Base-by-base conservation (phyloP, 2,113 vertebrate species). In the Eupsittula cactorum region DNA sequence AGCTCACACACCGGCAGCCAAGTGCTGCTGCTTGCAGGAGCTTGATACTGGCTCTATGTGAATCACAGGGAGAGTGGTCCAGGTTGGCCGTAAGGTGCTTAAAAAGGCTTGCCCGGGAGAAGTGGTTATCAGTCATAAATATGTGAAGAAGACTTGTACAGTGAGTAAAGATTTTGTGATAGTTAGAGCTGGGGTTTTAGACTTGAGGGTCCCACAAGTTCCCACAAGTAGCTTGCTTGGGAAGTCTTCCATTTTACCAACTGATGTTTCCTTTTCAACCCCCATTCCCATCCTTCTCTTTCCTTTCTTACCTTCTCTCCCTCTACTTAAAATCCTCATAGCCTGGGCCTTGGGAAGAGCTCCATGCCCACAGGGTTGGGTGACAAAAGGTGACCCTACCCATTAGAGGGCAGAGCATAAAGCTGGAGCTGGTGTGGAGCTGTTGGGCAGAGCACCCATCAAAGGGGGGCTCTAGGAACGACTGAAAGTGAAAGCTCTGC, bases 371-470 rank as follows among this genome's bases (percentile, higher is more conserved):
- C 35, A 8, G 77, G 35, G 7, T 2, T 35, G 28, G 27, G 1
- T 33, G 3, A 37, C 10, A 6, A 8, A 17, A 19, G 11, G 41
- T 49, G 68, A 1, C 28, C 28, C 19, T 16, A 33, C 37, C 59
- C 90, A 50, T 85, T 0, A 94, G 81, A 87, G 84, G 76, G 86
- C 95, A 86, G 20, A 28, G 76, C 44, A 21, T 27, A 80, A 77
- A 86, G 6, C 2, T 11, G 86, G 70, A 80, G 49, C 60, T 1
- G 2, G 10, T 4, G 13, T 49, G n/a, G 33, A 69, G 59, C 52
- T 57, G 25, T 59, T 65, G 67, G 75, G 57, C 78, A 91, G 59
- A 60, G 65, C 64, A 6, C 37, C 1, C 3, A 3, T 3, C 3
- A 13, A 28, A 19, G 44, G 7, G 11, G 39, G 7, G 11, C 55